These are phyloP conservation scores for Norana najaformis DNA, from an alignment of 2,888 invertebrate genomes.

Conservation along the genomic window DNA sequence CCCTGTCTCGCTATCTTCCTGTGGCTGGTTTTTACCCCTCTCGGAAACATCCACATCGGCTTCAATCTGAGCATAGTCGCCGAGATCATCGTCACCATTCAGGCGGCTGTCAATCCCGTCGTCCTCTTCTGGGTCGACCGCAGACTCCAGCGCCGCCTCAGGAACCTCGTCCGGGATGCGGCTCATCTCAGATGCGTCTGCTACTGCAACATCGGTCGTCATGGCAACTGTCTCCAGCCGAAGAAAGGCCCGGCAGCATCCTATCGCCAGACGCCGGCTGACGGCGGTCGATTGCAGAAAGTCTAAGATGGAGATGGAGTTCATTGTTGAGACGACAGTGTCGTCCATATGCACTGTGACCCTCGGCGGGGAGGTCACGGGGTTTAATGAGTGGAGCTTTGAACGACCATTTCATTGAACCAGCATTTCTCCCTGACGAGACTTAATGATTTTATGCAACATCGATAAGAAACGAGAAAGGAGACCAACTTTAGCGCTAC, in stretches of 20 bases:
- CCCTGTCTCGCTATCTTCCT: conserved; percentile 36
- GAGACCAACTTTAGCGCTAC: too few species aligned
- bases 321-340: too few species aligned
- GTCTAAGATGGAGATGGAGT: neutral
- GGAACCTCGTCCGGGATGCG: conserved; percentile 29
- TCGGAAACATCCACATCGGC: conserved; percentile 24
- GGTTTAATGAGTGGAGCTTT: too few species aligned
- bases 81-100: conserved; percentile 30
- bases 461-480: too few species aligned
- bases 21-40: neutral
- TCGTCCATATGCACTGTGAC: too few species aligned
- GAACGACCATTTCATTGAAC: too few species aligned
- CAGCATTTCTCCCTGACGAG: too few species aligned
- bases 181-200: conserved; percentile 42
- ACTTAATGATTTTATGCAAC: too few species aligned
- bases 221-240: conserved; percentile 22
- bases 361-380: too few species aligned
- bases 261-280: neutral
- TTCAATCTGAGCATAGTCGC: conserved; percentile 32
- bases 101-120: conserved; percentile 38
- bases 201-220: conserved; percentile 41
- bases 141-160: conserved; percentile 34
- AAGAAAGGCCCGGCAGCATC: neutral
- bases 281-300: neutral
- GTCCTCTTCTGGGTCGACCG: conserved; percentile 39